Evolutionary conservation across 2,113 vertebrate species (phyloP).

Genomic region (Pygathrix nemaeus): DNA sequence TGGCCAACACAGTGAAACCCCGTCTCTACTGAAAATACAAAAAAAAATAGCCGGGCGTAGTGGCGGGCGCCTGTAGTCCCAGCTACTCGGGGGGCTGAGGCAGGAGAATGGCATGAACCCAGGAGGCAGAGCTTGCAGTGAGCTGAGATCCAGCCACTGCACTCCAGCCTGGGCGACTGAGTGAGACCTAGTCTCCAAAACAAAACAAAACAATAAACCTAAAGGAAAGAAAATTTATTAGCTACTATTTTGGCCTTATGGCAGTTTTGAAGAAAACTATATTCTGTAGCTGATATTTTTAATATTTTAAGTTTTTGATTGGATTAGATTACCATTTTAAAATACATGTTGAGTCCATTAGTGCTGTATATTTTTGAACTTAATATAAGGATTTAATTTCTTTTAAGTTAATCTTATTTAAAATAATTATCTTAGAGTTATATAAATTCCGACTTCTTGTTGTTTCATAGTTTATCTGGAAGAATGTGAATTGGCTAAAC

Average conservation of each 20-base stretch:
- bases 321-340: not conserved
- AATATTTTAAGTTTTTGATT: not conserved
- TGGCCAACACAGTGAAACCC: no score
- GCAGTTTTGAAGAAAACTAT: not conserved
- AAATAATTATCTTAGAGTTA: not conserved
- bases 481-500: conserved; percentile 81
- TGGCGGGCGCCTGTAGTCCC: no score
- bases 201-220: no score
- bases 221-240: not conserved
- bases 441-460: not conserved
- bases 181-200: no score
- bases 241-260: not conserved
- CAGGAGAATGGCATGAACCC: no score
- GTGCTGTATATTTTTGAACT: not conserved
- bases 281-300: not conserved
- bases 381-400: not conserved
- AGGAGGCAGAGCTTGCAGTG: no score
- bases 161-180: no score
- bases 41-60: no score
- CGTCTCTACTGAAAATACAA: no score
- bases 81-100: no score
- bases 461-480: conserved; percentile 77
- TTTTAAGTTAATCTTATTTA: not conserved
- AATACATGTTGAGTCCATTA: not conserved
- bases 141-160: no score